Evolutionary conservation across 2,113 vertebrate genomes (phyloP).

Genomic region (Barnardius zonarius): DNA sequence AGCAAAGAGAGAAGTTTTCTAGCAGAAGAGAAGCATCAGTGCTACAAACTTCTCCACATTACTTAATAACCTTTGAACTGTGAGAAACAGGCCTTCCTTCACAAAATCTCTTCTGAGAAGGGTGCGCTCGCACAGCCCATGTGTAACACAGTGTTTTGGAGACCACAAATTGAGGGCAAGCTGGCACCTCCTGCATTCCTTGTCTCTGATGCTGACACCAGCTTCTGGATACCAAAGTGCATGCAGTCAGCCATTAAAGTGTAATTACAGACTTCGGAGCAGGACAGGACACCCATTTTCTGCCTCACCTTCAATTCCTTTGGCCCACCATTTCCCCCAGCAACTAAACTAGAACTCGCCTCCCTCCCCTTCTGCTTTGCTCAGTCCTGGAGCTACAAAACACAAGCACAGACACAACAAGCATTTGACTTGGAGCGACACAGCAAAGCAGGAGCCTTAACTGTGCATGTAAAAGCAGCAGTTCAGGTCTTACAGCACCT

Average conservation of each 20-base stretch:
- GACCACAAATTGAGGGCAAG: background rate
- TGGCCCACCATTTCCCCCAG: background rate
- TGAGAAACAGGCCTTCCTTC: background rate
- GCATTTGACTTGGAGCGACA: background rate
- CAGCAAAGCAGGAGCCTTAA: background rate
- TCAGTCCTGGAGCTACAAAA: background rate
- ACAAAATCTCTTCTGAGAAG: background rate
- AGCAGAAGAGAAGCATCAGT: background rate
- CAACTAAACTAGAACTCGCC: background rate
- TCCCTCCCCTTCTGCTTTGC: background rate
- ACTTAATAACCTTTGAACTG: background rate
- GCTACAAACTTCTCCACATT: background rate
- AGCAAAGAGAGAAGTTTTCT: background rate
- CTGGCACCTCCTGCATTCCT: slow-evolving; percentile 42
- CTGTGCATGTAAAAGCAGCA: background rate
- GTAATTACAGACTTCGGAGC: slow-evolving; percentile 21
- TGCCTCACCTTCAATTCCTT: slow-evolving; percentile 40
- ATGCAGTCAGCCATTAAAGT: background rate
- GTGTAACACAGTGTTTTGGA: rapidly evolving
- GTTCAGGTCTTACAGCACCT: background rate
- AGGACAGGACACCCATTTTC: background rate
- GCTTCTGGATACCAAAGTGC: slow-evolving; percentile 10
- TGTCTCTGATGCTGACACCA: slow-evolving; percentile 1
- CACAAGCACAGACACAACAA: background rate
- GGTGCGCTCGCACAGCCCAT: background rate